phyloP scores from a whole-genome alignment of 1,140 invertebrate species.

The Conus betulinus region DNA sequence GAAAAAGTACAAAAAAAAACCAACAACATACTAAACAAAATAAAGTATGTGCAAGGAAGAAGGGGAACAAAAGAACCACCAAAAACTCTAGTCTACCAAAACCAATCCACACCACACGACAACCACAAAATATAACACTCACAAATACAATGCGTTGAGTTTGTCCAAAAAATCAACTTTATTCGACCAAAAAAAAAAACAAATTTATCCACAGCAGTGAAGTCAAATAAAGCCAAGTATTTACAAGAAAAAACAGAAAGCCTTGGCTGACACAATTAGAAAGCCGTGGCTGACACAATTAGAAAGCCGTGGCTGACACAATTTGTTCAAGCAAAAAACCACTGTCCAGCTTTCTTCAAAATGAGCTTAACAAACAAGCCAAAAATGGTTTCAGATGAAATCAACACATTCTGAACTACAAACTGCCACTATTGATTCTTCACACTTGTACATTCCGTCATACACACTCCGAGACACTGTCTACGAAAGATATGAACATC shows the following conservation, averaged over 20 bases:
- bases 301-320: neutral
- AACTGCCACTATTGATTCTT: neutral
- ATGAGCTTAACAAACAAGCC: neutral
- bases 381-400: neutral
- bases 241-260: neutral
- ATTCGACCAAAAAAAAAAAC: neutral
- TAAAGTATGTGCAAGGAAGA: conserved; percentile 9
- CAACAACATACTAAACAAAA: neutral
- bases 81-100: conserved; percentile 6
- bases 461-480: neutral
- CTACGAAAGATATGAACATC: neutral
- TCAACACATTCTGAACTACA: neutral
- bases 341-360: neutral
- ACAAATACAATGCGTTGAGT: conserved; percentile 23
- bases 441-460: neutral
- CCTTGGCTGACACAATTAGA: neutral
- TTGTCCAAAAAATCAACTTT: conserved; percentile 9
- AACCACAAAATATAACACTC: neutral
- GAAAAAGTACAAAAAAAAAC: conserved; percentile 1
- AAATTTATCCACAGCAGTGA: neutral
- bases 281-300: too few species aligned
- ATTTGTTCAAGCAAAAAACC: neutral
- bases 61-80: neutral
- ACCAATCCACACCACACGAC: neutral
- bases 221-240: neutral